Percentiles rank a stretch among this genome's conserved stretches.
Evolutionary conservation across 2,113 vertebrate genomes (phyloP).

Genomic region (Epinephelus lanceolatus): DNA sequence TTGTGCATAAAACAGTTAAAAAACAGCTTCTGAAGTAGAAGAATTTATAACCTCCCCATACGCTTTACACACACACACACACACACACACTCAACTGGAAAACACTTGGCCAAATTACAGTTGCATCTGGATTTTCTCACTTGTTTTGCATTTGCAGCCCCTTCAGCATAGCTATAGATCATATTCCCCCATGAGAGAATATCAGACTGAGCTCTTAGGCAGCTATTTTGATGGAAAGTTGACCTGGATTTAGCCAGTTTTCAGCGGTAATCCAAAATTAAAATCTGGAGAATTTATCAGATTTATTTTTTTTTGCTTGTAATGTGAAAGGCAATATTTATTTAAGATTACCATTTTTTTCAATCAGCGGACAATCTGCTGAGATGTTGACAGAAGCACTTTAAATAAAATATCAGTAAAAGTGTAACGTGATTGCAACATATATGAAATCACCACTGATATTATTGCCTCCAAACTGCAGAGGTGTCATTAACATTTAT

Average conservation of each 20-base stretch:
- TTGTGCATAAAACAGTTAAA: slow-evolving; percentile 40
- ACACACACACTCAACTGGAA: not conserved
- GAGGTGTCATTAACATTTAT: not conserved
- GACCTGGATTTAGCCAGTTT: slow-evolving; percentile 9
- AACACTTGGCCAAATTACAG: slow-evolving; percentile 30
- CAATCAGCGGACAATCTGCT: too few relatives aligned
- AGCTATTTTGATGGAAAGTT: not conserved
- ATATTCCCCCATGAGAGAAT: slow-evolving; percentile 12
- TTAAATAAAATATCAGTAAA: not conserved
- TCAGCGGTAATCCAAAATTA: too few relatives aligned
- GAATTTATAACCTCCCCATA: slow-evolving; percentile 47
- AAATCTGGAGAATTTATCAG: too few relatives aligned
- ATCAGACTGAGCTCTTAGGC: slow-evolving; percentile 12
- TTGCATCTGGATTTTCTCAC: slow-evolving; percentile 55
- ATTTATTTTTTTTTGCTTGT: too few relatives aligned
- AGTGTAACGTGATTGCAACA: not conserved
- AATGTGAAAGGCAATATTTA: too few relatives aligned
- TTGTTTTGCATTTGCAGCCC: slow-evolving; percentile 9
- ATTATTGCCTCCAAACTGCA: not conserved
- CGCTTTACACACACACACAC: slow-evolving; percentile 4
- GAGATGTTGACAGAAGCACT: not conserved
- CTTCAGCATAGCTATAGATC: slow-evolving; percentile 30
- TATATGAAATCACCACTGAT: not conserved
- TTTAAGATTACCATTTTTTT: too few relatives aligned
- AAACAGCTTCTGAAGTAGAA: slow-evolving; percentile 69